phyloP scores from a whole-genome alignment of 2,113 vertebrate species.

The Dolichotis patagonum region DNA sequence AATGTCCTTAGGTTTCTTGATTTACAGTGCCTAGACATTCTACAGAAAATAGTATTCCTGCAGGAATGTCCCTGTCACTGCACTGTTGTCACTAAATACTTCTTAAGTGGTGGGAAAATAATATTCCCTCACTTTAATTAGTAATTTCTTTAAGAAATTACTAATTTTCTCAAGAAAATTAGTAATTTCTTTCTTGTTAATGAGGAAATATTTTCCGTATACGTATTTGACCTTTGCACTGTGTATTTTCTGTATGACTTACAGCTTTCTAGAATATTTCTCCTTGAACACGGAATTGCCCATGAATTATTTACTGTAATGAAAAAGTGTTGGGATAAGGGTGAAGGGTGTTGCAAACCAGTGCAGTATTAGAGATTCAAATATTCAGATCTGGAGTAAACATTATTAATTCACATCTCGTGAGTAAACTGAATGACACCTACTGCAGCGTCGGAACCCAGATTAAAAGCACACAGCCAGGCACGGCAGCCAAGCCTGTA shows the following conservation, averaged over 20 bases:
- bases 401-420: neutral
- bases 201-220: neutral
- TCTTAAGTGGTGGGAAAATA: neutral
- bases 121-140: neutral
- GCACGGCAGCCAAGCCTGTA: neutral
- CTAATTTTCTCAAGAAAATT: too few species aligned
- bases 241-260: neutral
- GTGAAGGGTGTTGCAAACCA: neutral
- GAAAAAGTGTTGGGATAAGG: neutral
- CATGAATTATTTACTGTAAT: neutral
- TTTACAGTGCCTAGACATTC: neutral
- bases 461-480: neutral
- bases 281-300: constrained; percentile 21
- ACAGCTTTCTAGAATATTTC: constrained; percentile 18
- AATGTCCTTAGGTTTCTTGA: neutral
- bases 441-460: neutral
- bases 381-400: neutral
- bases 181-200: constrained; percentile 31
- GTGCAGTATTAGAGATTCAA: neutral
- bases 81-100: neutral
- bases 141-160: too few species aligned
- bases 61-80: neutral
- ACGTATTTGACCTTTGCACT: neutral
- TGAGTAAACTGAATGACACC: neutral
- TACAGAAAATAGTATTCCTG: constrained; percentile 20